Evolutionary conservation across 2,888 invertebrate genomes (phyloP), one percentile per base, ranked within the genome.

Genomic region (Linnaemya tessellans): DNA sequence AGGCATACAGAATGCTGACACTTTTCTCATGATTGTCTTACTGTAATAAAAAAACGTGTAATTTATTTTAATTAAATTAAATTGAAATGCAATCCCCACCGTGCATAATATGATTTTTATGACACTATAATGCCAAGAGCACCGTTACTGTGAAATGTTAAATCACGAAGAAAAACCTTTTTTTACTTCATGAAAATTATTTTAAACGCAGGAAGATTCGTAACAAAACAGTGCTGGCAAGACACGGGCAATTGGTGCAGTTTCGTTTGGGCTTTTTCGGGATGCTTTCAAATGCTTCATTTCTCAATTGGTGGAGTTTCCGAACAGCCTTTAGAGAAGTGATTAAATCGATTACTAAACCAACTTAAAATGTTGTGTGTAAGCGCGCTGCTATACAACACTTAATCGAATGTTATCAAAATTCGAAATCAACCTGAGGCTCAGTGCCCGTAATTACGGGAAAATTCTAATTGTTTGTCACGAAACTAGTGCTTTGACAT

Each of bases 21-120:
- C 62, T 62, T 65, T 46, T 65, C 54, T 65, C 46, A 70, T 74
- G 73, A 65, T 71, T 71, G 62, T 51, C 41, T 80, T 67, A 18
- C 22, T 68, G 77, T 67, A 67, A 60, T 68, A 75, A 81, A 74
- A 10, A 80, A 80, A 43, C 11, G 1, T 64, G 49, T 75, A 35
- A 65, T 80, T 54, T 41, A 75, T 70, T 85, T 78, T 80, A 85
- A 82, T 82, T 82, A 79, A 85, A 80, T 77, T 70, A 60, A 82
- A 82, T 71, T 75, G 79, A 80, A 75, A 79, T 80, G 67, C 70
- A 82, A 82, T 82, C 79, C 82, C 62, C 54, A 71, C 75, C 79
- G 64, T 56, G 54, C 15, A 60, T 75, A 82, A 85, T 75, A 65
- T 46, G 82, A 80, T 58, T 85, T 82, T 79, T 75, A 85, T 67